Conservation (phyloP, 2,888 invertebrate species). For the Agrochola lychnidis region DNA sequence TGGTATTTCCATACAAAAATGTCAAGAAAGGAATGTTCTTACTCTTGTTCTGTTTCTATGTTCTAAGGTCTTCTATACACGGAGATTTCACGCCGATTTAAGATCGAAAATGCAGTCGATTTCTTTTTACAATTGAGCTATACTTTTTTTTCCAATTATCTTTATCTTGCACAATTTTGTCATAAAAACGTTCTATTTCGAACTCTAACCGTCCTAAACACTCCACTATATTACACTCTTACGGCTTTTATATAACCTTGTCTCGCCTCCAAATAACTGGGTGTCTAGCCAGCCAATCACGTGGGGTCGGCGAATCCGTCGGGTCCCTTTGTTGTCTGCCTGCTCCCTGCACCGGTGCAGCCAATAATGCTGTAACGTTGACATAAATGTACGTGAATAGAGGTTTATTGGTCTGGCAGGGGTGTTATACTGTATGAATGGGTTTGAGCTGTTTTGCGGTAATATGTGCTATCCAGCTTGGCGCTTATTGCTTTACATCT, state of each 20-base stretch:
- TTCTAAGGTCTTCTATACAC: not conserved
- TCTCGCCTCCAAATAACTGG: slow-evolving; percentile 33
- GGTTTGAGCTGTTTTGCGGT: not conserved
- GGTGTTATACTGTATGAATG: slow-evolving; percentile 3
- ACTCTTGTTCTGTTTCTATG: not conserved
- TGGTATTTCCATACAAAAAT: not conserved
- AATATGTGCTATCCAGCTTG: not conserved
- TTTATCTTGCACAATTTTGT: not conserved
- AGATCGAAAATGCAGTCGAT: not conserved
- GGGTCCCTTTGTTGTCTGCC: slow-evolving; percentile 70
- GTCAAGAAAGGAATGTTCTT: not conserved
- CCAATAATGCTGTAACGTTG: slow-evolving; percentile 45
- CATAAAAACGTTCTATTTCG: not conserved
- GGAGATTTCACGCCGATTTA: not conserved
- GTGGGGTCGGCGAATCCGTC: slow-evolving; percentile 41
- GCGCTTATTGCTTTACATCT: slow-evolving; percentile 4
- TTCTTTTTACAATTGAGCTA: not conserved
- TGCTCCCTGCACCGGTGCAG: slow-evolving; percentile 43
- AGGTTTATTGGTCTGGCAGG: slow-evolving; percentile 26
- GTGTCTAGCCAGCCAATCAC: slow-evolving; percentile 54
- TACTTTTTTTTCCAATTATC: not conserved
- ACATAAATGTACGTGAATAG: slow-evolving; percentile 32
- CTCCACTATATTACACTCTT: not conserved
- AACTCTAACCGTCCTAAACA: not conserved
- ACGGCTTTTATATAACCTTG: slow-evolving; percentile 20